phyloP scores from a whole-genome alignment of 2,113 vertebrate genomes.

The Dermatemys mawii region DNA sequence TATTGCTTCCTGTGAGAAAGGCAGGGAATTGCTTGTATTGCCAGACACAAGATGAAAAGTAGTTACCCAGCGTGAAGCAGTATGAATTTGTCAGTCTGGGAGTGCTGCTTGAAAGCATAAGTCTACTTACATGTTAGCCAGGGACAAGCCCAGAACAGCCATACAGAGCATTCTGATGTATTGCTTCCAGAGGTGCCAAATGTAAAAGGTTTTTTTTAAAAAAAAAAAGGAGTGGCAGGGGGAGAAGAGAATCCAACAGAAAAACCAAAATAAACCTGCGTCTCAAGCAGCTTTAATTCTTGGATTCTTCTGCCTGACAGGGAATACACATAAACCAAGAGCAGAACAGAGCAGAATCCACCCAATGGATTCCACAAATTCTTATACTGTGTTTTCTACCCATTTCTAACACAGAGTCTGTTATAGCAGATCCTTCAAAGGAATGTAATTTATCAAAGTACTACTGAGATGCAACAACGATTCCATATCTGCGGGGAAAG shows the following conservation, averaged over 20 bases:
- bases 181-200: neutral
- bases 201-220: conserved; percentile 40
- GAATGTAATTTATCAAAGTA: neutral
- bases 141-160: neutral
- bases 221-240: too few relatives aligned
- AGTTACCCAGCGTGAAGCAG: conserved; percentile 30
- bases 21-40: neutral
- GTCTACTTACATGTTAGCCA: neutral
- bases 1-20: neutral
- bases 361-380: neutral
- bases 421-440: neutral
- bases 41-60: neutral
- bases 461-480: neutral
- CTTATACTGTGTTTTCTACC: neutral
- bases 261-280: conserved; percentile 14
- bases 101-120: neutral
- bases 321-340: neutral
- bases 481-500: neutral
- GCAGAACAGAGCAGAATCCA: neutral
- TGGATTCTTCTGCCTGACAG: conserved; percentile 3
- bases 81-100: neutral
- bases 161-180: neutral
- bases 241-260: conserved; percentile 25
- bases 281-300: neutral
- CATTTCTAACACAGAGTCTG: neutral